A percentile compares a stretch with the other conserved stretches of the same genome.
Conservation (phyloP, 2,797 vertebrate genomes). For the Petrocephalus schoutedeni region DNA sequence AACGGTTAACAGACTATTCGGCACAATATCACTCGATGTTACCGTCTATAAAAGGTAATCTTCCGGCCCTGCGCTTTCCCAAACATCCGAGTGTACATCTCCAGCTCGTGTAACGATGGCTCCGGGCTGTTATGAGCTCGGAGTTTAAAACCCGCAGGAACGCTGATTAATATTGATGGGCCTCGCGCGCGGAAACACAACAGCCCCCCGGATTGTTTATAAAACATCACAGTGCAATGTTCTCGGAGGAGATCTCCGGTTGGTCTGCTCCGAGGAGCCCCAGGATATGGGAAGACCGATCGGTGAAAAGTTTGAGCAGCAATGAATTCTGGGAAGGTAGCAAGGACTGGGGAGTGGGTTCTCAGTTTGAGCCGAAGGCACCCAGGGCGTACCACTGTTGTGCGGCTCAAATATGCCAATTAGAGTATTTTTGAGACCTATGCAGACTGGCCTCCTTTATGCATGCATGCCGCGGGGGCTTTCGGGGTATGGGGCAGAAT, state of each 20-base stretch:
- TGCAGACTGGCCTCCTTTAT: not conserved
- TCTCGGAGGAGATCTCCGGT: not conserved
- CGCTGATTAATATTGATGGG: conserved; percentile 27
- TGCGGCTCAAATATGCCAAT: conserved; percentile 38
- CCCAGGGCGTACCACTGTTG: conserved; percentile 23
- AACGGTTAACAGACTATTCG: conserved; percentile 25
- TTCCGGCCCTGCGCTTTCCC: conserved; percentile 19
- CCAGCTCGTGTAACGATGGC: not conserved
- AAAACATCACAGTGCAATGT: conserved; percentile 23
- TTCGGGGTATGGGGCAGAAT: not conserved
- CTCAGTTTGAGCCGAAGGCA: conserved; percentile 34
- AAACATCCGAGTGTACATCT: not conserved
- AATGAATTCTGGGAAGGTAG: conserved; percentile 22
- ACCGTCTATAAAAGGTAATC: conserved; percentile 34
- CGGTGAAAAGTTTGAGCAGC: conserved; percentile 26
- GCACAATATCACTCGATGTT: conserved; percentile 22
- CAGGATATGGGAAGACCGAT: conserved; percentile 29
- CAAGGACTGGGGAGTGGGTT: conserved; percentile 22
- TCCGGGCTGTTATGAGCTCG: conserved; percentile 16
- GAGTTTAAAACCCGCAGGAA: conserved; percentile 30
- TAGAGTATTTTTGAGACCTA: conserved; percentile 32
- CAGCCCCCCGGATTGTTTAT: conserved; percentile 20
- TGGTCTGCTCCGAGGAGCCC: not conserved
- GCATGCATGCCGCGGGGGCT: not conserved
- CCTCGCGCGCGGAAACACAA: conserved; percentile 19